Evolutionary conservation across 2,797 vertebrate genomes (phyloP).

Genomic region (Acestrorhynchus altus): DNA sequence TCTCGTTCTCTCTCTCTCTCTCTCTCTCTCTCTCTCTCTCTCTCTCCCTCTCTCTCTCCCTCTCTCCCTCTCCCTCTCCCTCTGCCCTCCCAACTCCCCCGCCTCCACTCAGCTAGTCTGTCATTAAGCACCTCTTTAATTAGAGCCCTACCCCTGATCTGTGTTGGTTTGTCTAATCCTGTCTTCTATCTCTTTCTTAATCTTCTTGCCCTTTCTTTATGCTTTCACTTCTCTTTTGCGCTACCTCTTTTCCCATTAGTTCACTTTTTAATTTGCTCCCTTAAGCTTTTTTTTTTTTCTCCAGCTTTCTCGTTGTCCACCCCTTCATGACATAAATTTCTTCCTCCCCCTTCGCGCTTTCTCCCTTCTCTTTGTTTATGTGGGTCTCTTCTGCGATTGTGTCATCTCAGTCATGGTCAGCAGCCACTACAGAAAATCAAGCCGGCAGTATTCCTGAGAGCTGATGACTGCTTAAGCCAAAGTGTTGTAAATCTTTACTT

Average conservation of each 20-base stretch:
- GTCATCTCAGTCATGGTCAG: constrained; percentile 3
- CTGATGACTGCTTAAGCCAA: not conserved
- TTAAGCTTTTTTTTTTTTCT: not conserved
- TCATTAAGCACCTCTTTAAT: constrained; percentile 44
- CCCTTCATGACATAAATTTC: not conserved
- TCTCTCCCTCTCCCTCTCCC: constrained; percentile 18
- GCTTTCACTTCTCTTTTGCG: not conserved
- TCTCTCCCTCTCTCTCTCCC: not conserved
- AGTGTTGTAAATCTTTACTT: not conserved
- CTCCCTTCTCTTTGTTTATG: not conserved
- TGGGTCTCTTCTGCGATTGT: too few species aligned
- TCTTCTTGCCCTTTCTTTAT: not conserved
- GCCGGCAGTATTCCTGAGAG: not conserved
- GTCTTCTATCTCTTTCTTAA: not conserved
- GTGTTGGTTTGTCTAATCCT: constrained; percentile 8
- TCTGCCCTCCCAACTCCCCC: not conserved
- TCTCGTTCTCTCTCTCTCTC: constrained; percentile 4
- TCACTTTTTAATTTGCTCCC: constrained; percentile 2
- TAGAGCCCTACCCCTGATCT: constrained; percentile 32
- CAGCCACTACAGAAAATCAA: not conserved
- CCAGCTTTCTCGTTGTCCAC: not conserved
- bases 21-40: constrained; percentile 15
- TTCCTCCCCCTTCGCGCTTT: not conserved
- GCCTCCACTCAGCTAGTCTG: constrained; percentile 19
- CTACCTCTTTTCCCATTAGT: not conserved